phyloP scores from a whole-genome alignment of 2,113 vertebrate genomes.

The Lynx canadensis region DNA sequence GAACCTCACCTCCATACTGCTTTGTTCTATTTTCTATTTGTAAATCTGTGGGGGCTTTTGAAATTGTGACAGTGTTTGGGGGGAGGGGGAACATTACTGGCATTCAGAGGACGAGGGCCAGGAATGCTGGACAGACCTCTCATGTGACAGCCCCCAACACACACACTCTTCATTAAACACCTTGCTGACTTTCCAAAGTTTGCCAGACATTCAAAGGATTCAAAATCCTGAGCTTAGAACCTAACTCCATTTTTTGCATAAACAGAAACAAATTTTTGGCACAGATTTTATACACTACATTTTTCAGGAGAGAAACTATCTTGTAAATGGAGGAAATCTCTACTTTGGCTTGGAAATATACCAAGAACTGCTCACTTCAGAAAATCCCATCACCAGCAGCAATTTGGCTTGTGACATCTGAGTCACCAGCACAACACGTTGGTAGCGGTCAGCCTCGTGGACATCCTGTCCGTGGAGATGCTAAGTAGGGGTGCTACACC shows the following conservation, averaged over 20 bases:
- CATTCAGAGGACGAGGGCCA: background rate
- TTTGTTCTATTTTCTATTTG: background rate
- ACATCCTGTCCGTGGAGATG: fast-evolving
- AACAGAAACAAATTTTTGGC: background rate
- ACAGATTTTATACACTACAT: background rate
- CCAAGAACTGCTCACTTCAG: background rate
- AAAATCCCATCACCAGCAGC: background rate
- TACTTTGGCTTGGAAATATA: background rate
- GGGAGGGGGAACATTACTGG: background rate
- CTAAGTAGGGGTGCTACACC: fast-evolving
- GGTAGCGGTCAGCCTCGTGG: fast-evolving
- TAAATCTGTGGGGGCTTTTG: background rate
- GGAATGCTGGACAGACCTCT: background rate
- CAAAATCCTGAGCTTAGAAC: background rate
- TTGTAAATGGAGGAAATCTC: background rate
- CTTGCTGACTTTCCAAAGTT: background rate
- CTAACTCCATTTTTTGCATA: background rate
- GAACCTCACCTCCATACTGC: background rate
- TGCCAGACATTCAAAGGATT: background rate
- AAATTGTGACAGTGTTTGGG: background rate
- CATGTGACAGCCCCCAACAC: too few relatives aligned
- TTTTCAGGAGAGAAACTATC: background rate
- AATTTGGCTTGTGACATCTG: fast-evolving
- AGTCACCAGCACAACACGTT: background rate
- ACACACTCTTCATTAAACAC: background rate